A percentile compares a stretch with the other conserved stretches of the same genome.
Conservation (phyloP, 1,140 invertebrate genomes). For the Drosophila nikananu region DNA sequence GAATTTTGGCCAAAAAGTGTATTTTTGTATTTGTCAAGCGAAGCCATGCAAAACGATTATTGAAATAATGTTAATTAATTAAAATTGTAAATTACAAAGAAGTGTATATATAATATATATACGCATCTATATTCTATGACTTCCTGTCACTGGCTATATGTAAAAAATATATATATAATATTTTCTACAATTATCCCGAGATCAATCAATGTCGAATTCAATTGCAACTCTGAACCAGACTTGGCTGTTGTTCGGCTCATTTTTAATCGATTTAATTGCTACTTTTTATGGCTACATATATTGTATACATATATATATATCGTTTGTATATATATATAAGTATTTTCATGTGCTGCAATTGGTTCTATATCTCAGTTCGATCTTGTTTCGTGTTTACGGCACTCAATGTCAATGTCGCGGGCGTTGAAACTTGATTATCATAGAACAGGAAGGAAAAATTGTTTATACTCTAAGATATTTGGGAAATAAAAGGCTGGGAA, state of each 20-base stretch:
- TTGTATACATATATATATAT: neutral
- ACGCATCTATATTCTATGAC: neutral
- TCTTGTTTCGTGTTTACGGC: conserved; percentile 24
- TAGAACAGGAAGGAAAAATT: neutral
- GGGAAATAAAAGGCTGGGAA: neutral
- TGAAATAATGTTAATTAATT: conserved; percentile 2
- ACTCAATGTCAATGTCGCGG: conserved; percentile 70
- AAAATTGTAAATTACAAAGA: neutral
- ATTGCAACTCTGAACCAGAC: conserved; percentile 24
- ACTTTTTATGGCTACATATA: conserved; percentile 4
- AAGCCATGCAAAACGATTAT: neutral
- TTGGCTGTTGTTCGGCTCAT: conserved; percentile 10
- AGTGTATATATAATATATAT: neutral
- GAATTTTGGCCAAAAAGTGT: conserved; percentile 8
- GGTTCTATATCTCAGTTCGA: conserved; percentile 27
- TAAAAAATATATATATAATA: neutral
- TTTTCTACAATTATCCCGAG: conserved; percentile 30
- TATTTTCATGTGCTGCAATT: conserved; percentile 28
- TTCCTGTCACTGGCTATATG: conserved; percentile 3
- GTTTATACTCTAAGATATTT: neutral
- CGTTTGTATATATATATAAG: neutral
- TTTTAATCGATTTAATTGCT: conserved; percentile 36
- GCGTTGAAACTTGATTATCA: conserved; percentile 24
- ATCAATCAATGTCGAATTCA: conserved; percentile 46
- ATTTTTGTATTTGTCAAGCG: neutral